Base-by-base conservation (phyloP, 2,888 invertebrate species). In the Cancer borealis region DNA sequence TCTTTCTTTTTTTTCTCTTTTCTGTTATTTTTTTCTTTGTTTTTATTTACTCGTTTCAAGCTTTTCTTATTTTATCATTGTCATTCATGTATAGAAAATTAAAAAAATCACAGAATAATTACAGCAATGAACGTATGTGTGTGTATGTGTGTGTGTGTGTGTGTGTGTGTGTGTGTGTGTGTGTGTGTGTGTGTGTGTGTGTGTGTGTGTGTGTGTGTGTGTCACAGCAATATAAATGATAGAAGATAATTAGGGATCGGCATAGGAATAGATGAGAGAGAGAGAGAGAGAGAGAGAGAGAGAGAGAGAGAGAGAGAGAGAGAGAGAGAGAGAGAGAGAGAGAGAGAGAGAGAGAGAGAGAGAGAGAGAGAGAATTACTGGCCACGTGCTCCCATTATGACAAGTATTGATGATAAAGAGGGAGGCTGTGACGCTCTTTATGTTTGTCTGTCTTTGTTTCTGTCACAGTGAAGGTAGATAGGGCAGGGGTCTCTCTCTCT, bases 201-300 rank as follows among this genome's bases (percentile, higher is more conserved):
- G 30, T 79, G 30, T 79, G 30, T 79, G n/a, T 66, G n/a, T 66
- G 66, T n/a, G 14, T 66, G 17, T 66, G n/a, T 66, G n/a, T 21
- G 66, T 66, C 14, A 14, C n/a, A 66, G 6, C n/a, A 66, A 66
- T 66, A 66, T 66, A 1, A 66, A 66, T 66, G 66, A n/a, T 66
- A n/a, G 66, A 21, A 66, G 66, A 66, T 66, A 66, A 66, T 66
- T 66, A 66, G 66, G n/a, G n/a, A n/a, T 66, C 66, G n/a, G 66
- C 66, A n/a, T n/a, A 66, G 21, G n/a, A 66, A 66, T 66, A 79
- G 30, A 79, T 66, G 8, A 79, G 79, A 30, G 79, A 79, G 79
- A 79, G 79, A 79, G 79, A 79, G 79, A 79, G 79, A 79, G 79
- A 79, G 79, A 79, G 79, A 79, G 79, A 79, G 79, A 79, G 79